These are phyloP conservation scores for Silurus lanzhouensis DNA, from an alignment of 2,797 vertebrate genomes.

Conservation along the genomic window DNA sequence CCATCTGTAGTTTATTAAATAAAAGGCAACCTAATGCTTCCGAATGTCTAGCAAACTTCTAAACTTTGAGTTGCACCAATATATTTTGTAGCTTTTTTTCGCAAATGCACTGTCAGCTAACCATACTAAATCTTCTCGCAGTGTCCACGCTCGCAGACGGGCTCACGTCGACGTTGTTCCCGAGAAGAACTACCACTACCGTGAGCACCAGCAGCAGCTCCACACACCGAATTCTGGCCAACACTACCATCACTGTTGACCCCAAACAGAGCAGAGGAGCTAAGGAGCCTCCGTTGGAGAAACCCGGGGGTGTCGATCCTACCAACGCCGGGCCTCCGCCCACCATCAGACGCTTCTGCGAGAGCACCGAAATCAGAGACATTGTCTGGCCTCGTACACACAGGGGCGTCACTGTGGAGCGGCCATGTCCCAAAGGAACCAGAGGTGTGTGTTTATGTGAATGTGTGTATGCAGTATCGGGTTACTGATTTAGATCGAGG, in stretches of 20 bases:
- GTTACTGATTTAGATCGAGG: neutral
- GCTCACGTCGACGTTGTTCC: slow-evolving; percentile 76
- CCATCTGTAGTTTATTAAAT: neutral
- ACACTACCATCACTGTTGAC: slow-evolving; percentile 81
- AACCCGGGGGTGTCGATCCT: slow-evolving; percentile 79
- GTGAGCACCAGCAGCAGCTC: slow-evolving; percentile 77
- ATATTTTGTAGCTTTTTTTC: neutral
- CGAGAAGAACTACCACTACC: slow-evolving; percentile 79
- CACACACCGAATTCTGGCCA: slow-evolving; percentile 62
- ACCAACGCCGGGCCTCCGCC: slow-evolving; percentile 83
- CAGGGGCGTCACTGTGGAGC: slow-evolving; percentile 88
- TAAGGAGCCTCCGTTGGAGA: slow-evolving; percentile 76
- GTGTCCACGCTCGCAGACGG: slow-evolving; percentile 87
- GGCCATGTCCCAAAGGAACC: slow-evolving; percentile 97
- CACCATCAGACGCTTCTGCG: slow-evolving; percentile 90
- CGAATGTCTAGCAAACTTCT: neutral
- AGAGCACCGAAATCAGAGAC: slow-evolving; percentile 80
- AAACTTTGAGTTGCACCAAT: neutral
- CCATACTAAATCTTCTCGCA: slow-evolving; percentile 57
- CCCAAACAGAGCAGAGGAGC: slow-evolving; percentile 84
- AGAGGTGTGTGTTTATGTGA: slow-evolving; percentile 76
- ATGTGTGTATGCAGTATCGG: slow-evolving; percentile 12
- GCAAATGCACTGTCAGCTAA: neutral
- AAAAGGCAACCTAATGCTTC: neutral
- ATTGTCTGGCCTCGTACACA: slow-evolving; percentile 96